Conservation (phyloP, 2,797 vertebrate species). For the Muscicapa comitata region DNA sequence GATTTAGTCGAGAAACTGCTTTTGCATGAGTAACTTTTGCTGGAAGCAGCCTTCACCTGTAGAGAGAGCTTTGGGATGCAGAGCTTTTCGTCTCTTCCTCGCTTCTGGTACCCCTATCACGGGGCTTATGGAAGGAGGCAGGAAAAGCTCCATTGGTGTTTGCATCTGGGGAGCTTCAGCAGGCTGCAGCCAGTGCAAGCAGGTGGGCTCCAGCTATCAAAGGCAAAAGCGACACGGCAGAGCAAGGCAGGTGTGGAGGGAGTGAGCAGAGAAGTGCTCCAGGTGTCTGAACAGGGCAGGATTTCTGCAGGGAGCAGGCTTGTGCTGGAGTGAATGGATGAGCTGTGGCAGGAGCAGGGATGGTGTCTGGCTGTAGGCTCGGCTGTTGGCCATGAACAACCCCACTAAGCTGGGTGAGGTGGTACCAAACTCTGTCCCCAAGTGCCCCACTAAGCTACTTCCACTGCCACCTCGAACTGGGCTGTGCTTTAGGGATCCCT, state of each 20-base stretch:
- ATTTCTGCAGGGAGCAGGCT: not conserved
- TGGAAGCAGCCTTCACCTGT: not conserved
- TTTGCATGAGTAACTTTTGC: not conserved
- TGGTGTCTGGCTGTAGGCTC: not conserved
- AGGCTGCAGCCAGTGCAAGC: not conserved
- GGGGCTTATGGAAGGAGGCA: not conserved
- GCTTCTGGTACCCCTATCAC: not conserved
- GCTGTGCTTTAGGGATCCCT: not conserved
- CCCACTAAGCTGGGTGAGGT: fast-evolving
- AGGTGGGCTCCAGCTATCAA: not conserved
- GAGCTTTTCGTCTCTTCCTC: not conserved
- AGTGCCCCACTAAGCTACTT: not conserved
- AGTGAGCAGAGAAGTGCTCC: not conserved
- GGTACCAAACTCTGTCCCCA: not conserved
- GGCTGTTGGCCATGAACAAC: fast-evolving
- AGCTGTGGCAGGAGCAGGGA: not conserved
- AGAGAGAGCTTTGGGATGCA: not conserved
- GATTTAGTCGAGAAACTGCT: not conserved
- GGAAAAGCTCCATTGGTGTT: not conserved
- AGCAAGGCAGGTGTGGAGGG: not conserved
- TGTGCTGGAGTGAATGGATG: not conserved
- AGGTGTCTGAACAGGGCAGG: not conserved
- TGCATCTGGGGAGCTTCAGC: not conserved
- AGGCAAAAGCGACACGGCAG: not conserved
- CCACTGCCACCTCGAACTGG: not conserved